These are phyloP conservation scores for Cossypha dichroa DNA, from an alignment of 2,797 vertebrate species.

Conservation along the genomic window DNA sequence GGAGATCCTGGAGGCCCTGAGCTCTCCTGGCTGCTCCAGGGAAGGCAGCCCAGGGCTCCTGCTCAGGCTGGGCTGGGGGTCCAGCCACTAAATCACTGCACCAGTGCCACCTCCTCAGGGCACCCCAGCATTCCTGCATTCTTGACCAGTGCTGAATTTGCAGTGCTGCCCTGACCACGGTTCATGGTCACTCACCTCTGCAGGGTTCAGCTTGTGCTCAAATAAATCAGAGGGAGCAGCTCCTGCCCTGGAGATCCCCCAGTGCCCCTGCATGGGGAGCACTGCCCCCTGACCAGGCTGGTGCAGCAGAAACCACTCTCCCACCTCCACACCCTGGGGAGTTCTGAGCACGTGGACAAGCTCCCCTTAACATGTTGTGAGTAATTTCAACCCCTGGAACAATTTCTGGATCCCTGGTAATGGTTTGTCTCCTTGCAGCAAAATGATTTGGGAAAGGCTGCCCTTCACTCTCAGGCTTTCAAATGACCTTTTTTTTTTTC, in stretches of 20 bases:
- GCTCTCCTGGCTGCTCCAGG: not conserved
- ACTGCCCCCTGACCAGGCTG: not conserved
- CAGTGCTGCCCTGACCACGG: not conserved
- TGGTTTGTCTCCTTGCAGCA: not conserved
- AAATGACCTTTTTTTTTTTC: not conserved
- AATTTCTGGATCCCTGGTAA: not conserved
- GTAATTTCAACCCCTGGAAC: not conserved
- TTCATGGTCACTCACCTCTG: rapidly evolving
- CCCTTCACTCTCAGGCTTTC: not conserved
- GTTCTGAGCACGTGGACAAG: rapidly evolving
- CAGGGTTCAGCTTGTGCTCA: not conserved
- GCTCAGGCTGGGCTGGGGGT: not conserved
- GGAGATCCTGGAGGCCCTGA: not conserved
- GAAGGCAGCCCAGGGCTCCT: not conserved
- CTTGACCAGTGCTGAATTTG: not conserved
- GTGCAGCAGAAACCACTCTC: not conserved
- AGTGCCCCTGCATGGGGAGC: not conserved
- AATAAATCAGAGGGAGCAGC: not conserved
- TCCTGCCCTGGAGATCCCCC: not conserved
- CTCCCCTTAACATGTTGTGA: not conserved
- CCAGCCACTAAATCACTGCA: rapidly evolving
- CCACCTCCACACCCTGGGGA: rapidly evolving
- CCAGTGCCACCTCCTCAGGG: not conserved
- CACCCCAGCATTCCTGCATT: rapidly evolving
- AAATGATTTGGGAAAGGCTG: not conserved